Conservation (phyloP, 2,797 vertebrate species). For the Paguma larvata region DNA sequence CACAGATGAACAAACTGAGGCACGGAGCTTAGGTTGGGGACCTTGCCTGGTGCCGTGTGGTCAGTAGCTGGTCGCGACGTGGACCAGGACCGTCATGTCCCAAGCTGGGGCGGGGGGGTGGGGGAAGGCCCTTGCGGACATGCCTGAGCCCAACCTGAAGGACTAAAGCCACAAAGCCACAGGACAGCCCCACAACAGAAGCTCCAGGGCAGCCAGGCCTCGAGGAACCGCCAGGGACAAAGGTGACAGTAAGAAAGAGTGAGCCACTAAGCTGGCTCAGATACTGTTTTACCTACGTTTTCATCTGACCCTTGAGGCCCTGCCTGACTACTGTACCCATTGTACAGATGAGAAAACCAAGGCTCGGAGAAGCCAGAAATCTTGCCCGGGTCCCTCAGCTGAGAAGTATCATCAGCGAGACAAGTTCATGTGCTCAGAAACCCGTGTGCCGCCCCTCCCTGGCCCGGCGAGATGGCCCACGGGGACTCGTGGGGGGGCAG, state of each 20-base stretch:
- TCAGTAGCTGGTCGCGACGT: not conserved
- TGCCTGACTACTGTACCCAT: too few relatives aligned
- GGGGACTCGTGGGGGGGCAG: not conserved
- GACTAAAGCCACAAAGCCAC: not conserved
- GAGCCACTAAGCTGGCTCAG: not conserved
- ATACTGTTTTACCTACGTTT: fast-evolving
- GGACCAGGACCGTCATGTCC: not conserved
- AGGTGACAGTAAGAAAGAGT: not conserved
- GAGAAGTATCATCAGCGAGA: not conserved
- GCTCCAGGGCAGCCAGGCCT: too few relatives aligned
- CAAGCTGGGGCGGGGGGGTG: not conserved
- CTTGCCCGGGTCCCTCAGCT: not conserved
- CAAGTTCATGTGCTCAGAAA: not conserved
- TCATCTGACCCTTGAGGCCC: not conserved
- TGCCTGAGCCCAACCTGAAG: not conserved
- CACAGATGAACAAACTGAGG: not conserved
- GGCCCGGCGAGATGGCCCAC: not conserved
- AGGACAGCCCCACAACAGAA: not conserved
- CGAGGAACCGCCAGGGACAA: not conserved
- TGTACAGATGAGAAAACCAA: not conserved
- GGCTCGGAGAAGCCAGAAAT: not conserved
- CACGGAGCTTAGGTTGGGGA: not conserved
- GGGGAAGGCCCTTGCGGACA: not conserved
- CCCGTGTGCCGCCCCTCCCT: not conserved
- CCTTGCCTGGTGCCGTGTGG: not conserved